Evolutionary conservation across 2,888 invertebrate species (phyloP).

Genomic region (Branchipolynoe longqiensis): DNA sequence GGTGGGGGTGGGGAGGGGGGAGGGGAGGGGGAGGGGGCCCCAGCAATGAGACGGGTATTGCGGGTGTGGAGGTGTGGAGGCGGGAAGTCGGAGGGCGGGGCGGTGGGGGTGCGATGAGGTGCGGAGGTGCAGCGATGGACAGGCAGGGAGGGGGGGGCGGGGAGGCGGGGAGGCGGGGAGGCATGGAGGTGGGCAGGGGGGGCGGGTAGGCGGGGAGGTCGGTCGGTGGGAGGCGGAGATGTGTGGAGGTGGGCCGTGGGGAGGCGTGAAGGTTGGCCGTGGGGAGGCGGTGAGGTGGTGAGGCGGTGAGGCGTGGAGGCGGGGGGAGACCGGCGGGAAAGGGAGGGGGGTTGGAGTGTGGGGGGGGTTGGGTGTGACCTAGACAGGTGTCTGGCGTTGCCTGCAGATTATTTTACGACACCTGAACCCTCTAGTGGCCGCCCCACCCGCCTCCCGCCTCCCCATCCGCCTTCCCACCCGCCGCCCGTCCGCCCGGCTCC

Average conservation of each 20-base stretch:
- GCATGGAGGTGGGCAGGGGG: too few species aligned
- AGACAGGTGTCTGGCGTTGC: slow-evolving; percentile 53
- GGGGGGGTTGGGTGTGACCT: slow-evolving; percentile 10
- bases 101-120: too few species aligned
- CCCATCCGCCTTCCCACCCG: background rate
- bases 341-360: background rate
- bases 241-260: background rate
- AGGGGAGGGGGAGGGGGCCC: too few species aligned
- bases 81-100: too few species aligned
- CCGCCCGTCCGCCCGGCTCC: background rate
- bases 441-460: background rate
- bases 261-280: background rate
- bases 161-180: too few species aligned
- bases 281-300: background rate
- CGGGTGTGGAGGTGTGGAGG: too few species aligned
- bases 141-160: too few species aligned
- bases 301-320: background rate
- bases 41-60: too few species aligned
- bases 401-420: slow-evolving; percentile 24
- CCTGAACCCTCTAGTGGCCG: background rate
- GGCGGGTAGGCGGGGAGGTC: too few species aligned
- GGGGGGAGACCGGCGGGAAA: too few species aligned
- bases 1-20: too few species aligned
- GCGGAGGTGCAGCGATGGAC: too few species aligned
- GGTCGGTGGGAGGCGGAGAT: background rate